phyloP scores from a whole-genome alignment of 2,888 invertebrate genomes.

The Onthophagus sagittarius region DNA sequence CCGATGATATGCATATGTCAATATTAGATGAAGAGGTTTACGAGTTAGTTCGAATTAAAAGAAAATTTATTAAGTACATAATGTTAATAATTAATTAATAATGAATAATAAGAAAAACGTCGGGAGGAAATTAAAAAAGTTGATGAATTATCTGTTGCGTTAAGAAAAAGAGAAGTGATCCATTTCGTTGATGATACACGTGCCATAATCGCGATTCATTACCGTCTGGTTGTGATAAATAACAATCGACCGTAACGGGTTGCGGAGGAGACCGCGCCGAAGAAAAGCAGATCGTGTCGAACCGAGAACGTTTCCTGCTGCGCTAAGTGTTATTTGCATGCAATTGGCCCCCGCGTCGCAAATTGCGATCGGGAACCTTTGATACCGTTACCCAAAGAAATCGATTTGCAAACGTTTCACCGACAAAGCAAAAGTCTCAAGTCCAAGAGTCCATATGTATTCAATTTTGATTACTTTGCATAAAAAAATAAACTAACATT shows the following conservation, averaged over 20 bases:
- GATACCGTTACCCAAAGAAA: neutral
- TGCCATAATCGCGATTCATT: neutral
- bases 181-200: neutral
- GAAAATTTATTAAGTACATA: neutral
- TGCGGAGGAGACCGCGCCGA: neutral
- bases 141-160: neutral
- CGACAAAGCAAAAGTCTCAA: neutral
- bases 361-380: neutral
- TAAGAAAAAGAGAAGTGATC: neutral
- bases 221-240: neutral
- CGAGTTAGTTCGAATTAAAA: neutral
- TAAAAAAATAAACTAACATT: too few relatives aligned
- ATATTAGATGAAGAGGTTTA: neutral
- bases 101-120: too few relatives aligned
- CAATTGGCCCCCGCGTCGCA: neutral
- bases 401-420: neutral
- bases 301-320: neutral
- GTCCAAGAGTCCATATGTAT: too few relatives aligned
- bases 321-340: neutral
- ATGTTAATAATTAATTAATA: too few relatives aligned
- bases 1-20: neutral
- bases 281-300: neutral
- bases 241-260: neutral
- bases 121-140: neutral
- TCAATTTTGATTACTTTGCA: too few relatives aligned